Evolutionary conservation across 2,797 vertebrate species (phyloP), one percentile per base, ranked within the genome.

Genomic region (Arvicola amphibius): DNA sequence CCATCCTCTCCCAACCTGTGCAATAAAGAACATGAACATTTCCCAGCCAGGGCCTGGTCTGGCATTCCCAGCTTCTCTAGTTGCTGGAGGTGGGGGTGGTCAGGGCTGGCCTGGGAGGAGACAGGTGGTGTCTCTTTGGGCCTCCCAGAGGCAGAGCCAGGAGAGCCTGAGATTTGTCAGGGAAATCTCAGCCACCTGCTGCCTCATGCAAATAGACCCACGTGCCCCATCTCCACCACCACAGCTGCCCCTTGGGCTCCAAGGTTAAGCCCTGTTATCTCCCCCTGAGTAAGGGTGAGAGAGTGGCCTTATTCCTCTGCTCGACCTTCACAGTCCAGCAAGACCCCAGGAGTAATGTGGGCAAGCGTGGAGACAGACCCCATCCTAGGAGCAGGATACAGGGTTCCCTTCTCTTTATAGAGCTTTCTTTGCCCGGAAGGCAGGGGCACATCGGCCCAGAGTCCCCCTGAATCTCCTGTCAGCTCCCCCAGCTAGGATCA

Each of bases 161-260:
- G 61, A 2, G 12, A 56, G 83, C 48, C 88, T 59, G 76, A 91
- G 92, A 97, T 98, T 98, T 98, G 97, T 97, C 94, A 97, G 96
- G 97, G 97, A 97, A 97, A 97, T 97, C 96, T 95, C 88, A 17
- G 92, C 88, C 96, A 97, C 96, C 96, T 97, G 97, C 88, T 97
- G 79, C 92, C 65, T 93, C 88, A 96, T 94, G 97, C 97, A 97
- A 97, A 97, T 96, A 1, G 16, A 21, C 25, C 61, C 34, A 6
- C 5, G 73, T 63, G 51, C 40, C 73, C 53, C 40, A 34, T 19
- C 76, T 13, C n/a, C 63, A 8, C 14, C 12, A 23, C 61, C 25
- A 23, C 96, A 95, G 94, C 96, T 93, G 93, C 91, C 79, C 81
- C 89, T 80, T 85, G 61, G 88, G 89, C 95, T 92, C 90, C 8